phyloP scores from a whole-genome alignment of 2,888 invertebrate species.

The Anodontia alba region DNA sequence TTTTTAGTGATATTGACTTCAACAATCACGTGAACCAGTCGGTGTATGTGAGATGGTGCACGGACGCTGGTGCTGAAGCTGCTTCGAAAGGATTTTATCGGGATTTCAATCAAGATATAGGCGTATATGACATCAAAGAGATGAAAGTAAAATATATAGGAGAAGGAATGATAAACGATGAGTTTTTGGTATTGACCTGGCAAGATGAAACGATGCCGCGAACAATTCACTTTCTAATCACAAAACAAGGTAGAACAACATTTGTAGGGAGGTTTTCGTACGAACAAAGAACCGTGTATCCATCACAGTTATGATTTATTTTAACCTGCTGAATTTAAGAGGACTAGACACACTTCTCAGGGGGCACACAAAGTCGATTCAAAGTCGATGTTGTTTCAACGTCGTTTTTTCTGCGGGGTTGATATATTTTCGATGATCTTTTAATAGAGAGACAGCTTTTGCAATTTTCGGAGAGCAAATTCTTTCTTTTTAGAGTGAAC shows the following conservation, averaged over 20 bases:
- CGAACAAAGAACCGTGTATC: background rate
- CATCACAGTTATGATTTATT: too few species aligned
- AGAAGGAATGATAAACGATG: constrained; percentile 48
- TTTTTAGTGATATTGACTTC: constrained; percentile 53
- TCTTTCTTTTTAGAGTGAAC: too few species aligned
- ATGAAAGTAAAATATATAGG: constrained; percentile 51
- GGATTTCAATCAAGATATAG: constrained; percentile 46
- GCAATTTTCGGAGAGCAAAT: too few species aligned
- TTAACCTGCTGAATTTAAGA: too few species aligned
- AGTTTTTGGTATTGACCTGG: constrained; percentile 50
- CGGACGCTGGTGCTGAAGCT: constrained; percentile 57
- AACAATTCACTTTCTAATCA: constrained; percentile 47
- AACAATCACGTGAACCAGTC: constrained; percentile 62
- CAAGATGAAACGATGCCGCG: constrained; percentile 34
- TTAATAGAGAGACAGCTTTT: too few species aligned
- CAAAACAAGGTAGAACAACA: constrained; percentile 25
- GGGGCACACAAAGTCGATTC: too few species aligned
- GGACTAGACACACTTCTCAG: too few species aligned
- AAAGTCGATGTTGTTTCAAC: too few species aligned
- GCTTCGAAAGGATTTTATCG: constrained; percentile 47
- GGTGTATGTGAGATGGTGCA: constrained; percentile 57
- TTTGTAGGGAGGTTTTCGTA: constrained; percentile 51
- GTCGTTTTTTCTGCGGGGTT: too few species aligned
- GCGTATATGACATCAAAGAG: constrained; percentile 36
- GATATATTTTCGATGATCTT: too few species aligned